Evolutionary conservation across 2,797 vertebrate species (phyloP).

Genomic region (Sebastes vulpes): DNA sequence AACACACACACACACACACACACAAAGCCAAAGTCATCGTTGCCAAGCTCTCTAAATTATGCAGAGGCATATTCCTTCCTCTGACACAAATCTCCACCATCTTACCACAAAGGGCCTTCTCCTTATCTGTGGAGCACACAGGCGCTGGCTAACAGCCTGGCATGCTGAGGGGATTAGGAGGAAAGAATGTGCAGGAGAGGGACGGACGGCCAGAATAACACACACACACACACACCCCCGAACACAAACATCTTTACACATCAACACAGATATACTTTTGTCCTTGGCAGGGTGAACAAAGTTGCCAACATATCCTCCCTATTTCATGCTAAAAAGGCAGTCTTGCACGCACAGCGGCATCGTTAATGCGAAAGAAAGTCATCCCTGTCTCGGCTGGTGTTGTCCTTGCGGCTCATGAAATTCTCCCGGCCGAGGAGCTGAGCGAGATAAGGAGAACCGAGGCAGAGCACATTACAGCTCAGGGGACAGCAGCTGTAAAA

Average conservation of each 20-base stretch:
- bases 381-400: neutral
- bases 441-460: conserved; percentile 24
- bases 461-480: conserved; percentile 7
- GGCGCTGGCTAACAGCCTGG: conserved; percentile 43
- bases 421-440: neutral
- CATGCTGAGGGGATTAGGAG: conserved; percentile 63
- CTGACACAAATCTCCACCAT: conserved; percentile 72
- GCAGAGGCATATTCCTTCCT: conserved; percentile 60
- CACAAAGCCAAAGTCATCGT: neutral
- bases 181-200: conserved; percentile 49
- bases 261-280: conserved; percentile 4
- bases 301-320: neutral
- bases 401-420: conserved; percentile 19
- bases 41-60: conserved; percentile 60
- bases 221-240: neutral
- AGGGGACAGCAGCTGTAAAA: conserved; percentile 10
- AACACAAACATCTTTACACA: conserved; percentile 19
- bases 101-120: conserved; percentile 59
- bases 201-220: conserved; percentile 1
- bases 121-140: conserved; percentile 65
- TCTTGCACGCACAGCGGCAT: neutral
- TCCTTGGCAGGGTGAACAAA: conserved; percentile 28
- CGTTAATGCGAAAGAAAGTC: neutral
- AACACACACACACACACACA: neutral
- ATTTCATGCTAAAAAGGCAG: conserved; percentile 17